Evolutionary conservation across 2,797 vertebrate genomes (phyloP).

Genomic region (Crenichthys baileyi): DNA sequence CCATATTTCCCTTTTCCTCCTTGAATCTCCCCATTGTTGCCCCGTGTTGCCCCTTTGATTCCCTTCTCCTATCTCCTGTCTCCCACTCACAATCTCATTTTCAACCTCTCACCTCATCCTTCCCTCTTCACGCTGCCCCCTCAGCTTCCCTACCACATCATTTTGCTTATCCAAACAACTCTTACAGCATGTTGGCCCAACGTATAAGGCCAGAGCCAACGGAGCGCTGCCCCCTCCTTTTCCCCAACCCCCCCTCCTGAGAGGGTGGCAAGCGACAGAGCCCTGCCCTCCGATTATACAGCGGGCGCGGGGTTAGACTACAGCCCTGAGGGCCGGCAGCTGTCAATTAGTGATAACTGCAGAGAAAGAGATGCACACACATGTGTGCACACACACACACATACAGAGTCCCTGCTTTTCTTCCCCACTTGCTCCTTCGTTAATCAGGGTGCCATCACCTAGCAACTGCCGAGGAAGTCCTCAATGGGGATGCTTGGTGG

Average conservation of each 20-base stretch:
- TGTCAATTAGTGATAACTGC: conserved; percentile 98
- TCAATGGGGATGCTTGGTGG: conserved; percentile 84
- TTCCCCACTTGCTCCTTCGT: conserved; percentile 60
- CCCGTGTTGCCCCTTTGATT: conserved; percentile 41
- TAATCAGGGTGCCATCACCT: conserved; percentile 92
- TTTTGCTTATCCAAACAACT: conserved; percentile 68
- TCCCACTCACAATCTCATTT: conserved; percentile 38
- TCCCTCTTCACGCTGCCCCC: conserved; percentile 8
- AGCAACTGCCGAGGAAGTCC: conserved; percentile 87
- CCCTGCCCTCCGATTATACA: conserved; percentile 92
- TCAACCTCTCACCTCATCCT: conserved; percentile 32
- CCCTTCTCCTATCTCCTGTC: conserved; percentile 29
- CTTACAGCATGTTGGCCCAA: conserved; percentile 69
- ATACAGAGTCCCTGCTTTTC: conserved; percentile 26
- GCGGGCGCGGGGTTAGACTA: conserved; percentile 92
- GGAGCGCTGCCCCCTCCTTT: conserved; percentile 76
- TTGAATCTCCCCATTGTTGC: conserved; percentile 18
- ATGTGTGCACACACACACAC: conserved; percentile 26
- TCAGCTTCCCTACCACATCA: conserved; percentile 31
- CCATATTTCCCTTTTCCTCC: conserved; percentile 27
- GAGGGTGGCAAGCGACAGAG: conserved; percentile 85
- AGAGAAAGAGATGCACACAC: conserved; percentile 76
- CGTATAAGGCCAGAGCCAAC: conserved; percentile 76
- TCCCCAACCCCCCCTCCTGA: conserved; percentile 61
- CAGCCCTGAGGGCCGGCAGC: conserved; percentile 96